Percentiles rank a stretch among this genome's conserved stretches.
phyloP scores from a whole-genome alignment of 2,888 invertebrate species.

The Protodeltote pygarga region DNA sequence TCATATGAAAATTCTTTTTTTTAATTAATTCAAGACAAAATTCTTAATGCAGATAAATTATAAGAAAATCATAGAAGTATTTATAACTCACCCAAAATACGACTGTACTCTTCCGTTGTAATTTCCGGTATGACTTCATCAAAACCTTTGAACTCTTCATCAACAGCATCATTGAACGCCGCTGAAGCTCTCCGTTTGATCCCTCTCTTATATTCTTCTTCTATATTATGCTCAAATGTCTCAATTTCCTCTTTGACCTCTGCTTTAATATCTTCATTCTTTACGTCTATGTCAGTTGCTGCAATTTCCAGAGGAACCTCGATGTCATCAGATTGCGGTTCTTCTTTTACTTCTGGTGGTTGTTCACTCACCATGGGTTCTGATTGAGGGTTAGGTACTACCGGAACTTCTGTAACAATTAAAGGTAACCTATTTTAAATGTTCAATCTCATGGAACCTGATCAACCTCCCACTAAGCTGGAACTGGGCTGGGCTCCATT shows the following conservation, averaged over 20 bases:
- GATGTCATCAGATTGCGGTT: slow-evolving; percentile 28
- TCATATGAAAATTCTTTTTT: too few species aligned
- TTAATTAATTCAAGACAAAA: too few species aligned
- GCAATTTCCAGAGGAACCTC: slow-evolving; percentile 11
- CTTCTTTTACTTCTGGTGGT: slow-evolving; percentile 20
- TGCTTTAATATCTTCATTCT: slow-evolving; percentile 28
- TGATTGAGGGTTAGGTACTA: slow-evolving; percentile 30
- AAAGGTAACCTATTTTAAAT: not conserved
- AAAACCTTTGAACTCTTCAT: slow-evolving; percentile 76
- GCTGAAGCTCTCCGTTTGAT: slow-evolving; percentile 75
- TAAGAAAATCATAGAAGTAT: not conserved
- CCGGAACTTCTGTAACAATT: slow-evolving; percentile 31
- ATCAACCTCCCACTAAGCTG: too few species aligned
- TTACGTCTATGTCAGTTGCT: slow-evolving; percentile 11
- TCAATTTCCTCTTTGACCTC: slow-evolving; percentile 21
- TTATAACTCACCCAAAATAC: slow-evolving; percentile 67
- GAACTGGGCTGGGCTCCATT: too few species aligned
- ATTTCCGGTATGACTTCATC: slow-evolving; percentile 58
- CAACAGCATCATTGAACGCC: slow-evolving; percentile 69
- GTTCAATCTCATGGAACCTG: not conserved
- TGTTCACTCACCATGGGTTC: slow-evolving; percentile 8
- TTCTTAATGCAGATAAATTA: not conserved
- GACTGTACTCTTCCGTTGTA: slow-evolving; percentile 59
- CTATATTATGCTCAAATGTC: slow-evolving; percentile 31
- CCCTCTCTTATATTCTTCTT: slow-evolving; percentile 57